Base-by-base conservation (phyloP, 1,140 invertebrate genomes). In the Drosophila nebulosa region DNA sequence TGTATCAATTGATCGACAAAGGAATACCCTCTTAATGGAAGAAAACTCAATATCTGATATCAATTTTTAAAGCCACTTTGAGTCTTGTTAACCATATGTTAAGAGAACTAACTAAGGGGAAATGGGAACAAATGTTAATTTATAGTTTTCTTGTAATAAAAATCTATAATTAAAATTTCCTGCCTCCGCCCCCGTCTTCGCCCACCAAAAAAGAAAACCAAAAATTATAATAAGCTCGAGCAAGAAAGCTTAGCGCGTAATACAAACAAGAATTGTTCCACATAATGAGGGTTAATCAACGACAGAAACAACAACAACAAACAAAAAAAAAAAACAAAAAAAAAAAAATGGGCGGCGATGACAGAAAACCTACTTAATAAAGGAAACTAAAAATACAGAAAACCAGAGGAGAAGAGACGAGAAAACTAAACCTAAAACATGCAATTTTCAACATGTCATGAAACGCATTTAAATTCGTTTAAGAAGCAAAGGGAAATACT, bases 391-490 rank as follows among this genome's bases (percentile, higher is more conserved):
- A 69, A 68, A 51, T 51, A 55, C 6, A 36, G 4, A 21, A 46
- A 46, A 10, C 16, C 16, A 46, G 39, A 42, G 12, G 5, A 16
- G 39, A 57, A 55, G 42, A 50, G 14, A 16, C 52, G 59, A 42
- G 27, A 74, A 71, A 76, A 63, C 61, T 53, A 67, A 27, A 58
- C 63, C 65, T 73, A 80, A 80, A 86, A 85, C 81, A 86, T 88
- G 78, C 79, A 84, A 84, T 79, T 73, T 72, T 52, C 70, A 63
- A 74, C 68, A 56, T 66, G 77, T 70, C 81, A 81, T 78, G 77
- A 80, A 52, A 74, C 80, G 81, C 78, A 69, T 86, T 85, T 86
- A 76, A 74, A 81, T 74, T 70, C 78, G 70, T 71, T 85, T 79
- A 72, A 73, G 66, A 78, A 21, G n/a, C 16, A 18, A 46, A 10